Evolutionary conservation across 2,888 invertebrate genomes (phyloP), one percentile per base, ranked within the genome.

Genomic region (Lasius platythorax): DNA sequence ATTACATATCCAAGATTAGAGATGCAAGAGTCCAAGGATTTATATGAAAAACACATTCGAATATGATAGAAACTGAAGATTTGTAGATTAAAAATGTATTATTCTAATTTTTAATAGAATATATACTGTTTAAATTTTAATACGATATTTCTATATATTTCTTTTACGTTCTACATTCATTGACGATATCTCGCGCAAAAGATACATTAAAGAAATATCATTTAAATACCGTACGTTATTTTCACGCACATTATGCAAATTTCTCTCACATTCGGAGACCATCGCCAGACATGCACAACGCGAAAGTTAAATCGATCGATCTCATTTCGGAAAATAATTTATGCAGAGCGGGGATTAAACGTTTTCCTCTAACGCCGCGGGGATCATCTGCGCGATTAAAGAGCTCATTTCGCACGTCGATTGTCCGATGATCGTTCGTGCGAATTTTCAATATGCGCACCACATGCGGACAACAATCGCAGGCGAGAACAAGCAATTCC

Each of bases 391-490:
- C 70, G 46, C 37, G 61, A 79, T 79, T 79, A 79, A 79, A 79
- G 46, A 70, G 70, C 79, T 79, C 61, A 79, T 79, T 79, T 79
- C 79, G 79, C 72, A 70, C 61, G 61, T 79, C 79, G 68, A 70
- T 79, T 79, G 79, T n/a, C 61, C 46, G 79, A 72, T 72, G 72
- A 72, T 72, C 72, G 70, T 30, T 43, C 70, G 72, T 40, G 61
- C 79, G 70, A 81, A 81, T 63, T 70, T 81, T 61, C 72, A 70
- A 70, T 70, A 61, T 61, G 70, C 68, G 33, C 28, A 43, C 6
- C 56, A 53, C 50, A 11, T 12, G n/a, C 58, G 61, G 9, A 37
- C n/a, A 61, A 70, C 70, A 81, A 81, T 72, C 61, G 70, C 61
- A 12, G 12, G 8, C 30, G 79, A 56, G 33, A 79, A 46, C 70